Percentiles rank a stretch among this genome's conserved stretches.
phyloP scores from a whole-genome alignment of 1,140 invertebrate species.

The Hylaeus anthracinus region DNA sequence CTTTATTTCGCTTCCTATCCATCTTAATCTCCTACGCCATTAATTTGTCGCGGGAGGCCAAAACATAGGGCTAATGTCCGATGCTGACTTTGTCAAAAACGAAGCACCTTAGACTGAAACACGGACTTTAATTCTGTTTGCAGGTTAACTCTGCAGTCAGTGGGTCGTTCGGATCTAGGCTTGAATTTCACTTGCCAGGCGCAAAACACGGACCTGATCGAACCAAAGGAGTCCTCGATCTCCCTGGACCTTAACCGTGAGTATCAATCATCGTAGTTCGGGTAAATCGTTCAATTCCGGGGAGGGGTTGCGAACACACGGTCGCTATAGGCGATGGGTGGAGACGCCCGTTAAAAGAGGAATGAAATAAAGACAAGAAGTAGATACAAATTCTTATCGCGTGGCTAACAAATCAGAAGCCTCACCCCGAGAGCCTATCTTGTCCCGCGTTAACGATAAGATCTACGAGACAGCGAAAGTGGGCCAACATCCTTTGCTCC shows the following conservation, averaged over 20 bases:
- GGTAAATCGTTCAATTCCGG: not conserved
- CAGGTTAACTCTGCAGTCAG: slow-evolving; percentile 86
- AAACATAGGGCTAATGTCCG: too few relatives aligned
- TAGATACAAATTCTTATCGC: slow-evolving; percentile 68
- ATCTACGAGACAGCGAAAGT: slow-evolving; percentile 67
- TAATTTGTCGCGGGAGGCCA: too few relatives aligned
- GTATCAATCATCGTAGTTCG: slow-evolving; percentile 74
- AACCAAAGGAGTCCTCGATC: slow-evolving; percentile 88
- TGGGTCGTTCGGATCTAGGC: slow-evolving; percentile 89
- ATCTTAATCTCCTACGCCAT: too few relatives aligned
- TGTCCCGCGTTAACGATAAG: slow-evolving; percentile 70
- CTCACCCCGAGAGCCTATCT: slow-evolving; percentile 60
- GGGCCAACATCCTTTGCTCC: slow-evolving; percentile 64
- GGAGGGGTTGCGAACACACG: not conserved
- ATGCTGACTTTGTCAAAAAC: too few relatives aligned
- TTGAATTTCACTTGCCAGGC: slow-evolving; percentile 92
- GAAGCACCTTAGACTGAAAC: too few relatives aligned
- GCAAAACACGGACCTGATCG: slow-evolving; percentile 89
- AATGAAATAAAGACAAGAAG: slow-evolving; percentile 47
- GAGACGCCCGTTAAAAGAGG: slow-evolving; percentile 28
- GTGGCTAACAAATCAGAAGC: slow-evolving; percentile 67
- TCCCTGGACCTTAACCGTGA: slow-evolving; percentile 91
- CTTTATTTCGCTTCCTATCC: too few relatives aligned
- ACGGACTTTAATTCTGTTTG: not conserved
- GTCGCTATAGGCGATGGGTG: not conserved